Evolutionary conservation across 2,797 vertebrate species (phyloP), one percentile per base, ranked within the genome.

Genomic region (Tragelaphus oryx): DNA sequence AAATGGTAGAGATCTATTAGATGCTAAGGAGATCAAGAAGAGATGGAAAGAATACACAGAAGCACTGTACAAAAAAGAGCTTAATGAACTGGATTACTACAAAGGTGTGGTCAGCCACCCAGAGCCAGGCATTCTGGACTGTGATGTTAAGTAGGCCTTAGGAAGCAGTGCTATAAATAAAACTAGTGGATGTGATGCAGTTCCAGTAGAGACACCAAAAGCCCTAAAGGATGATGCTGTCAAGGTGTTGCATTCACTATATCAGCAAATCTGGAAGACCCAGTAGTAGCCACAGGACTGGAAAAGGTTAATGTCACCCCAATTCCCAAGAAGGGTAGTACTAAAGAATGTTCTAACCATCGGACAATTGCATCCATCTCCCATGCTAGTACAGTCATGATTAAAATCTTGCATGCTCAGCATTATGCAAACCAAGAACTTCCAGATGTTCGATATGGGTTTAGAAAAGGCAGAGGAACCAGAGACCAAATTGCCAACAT

Each of bases 151-250:
- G 65, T 2, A 5, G 65, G 33, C 33, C 65, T 37, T 22, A 33
- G 33, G 33, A 3, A 68, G 33, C 33, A 12, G 9, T 12, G 65
- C 33, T 37, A 12, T 12, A 11, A 37, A 37, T 22, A 37, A 6
- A 68, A 33, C 33, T 6, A 1, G 65, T 22, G 65, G 33, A 6
- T 37, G 33, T 37, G 65, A 20, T 3, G 65, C 33, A 6, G 6
- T 37, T 37, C 18, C 9, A 22, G 65, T 1, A 2, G 18, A 68
- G 65, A 20, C 2, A 22, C 9, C 0, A 0, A 12, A 68, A 37
- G 33, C 65, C 33, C 65, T 22, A 33, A 17, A 17, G 60, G 14
- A 17, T 17, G 30, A 9, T 2, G 60, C 60, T 8, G 11, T 33
- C 18, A 2, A 11, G 65, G 33, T 11, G 18, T 6, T 11, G 18